Percentiles rank a stretch among this genome's conserved stretches.
Conservation (phyloP, 64 coral and sea anemone species). For the Platygyra sinensis region DNA sequence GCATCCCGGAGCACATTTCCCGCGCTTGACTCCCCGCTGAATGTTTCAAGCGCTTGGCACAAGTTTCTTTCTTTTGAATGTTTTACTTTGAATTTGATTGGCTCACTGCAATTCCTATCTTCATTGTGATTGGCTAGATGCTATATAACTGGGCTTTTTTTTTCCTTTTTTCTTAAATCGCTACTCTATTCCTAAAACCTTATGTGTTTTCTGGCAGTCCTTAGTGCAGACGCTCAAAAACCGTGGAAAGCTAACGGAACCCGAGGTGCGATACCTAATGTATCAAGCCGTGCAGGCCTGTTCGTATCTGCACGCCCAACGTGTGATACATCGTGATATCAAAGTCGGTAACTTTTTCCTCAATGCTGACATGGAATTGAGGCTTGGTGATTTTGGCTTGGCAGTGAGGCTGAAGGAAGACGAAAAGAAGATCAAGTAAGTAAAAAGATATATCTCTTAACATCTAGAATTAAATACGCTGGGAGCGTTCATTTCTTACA, state of each 20-base stretch:
- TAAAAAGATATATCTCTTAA: not conserved
- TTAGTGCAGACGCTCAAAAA: conserved; percentile 91
- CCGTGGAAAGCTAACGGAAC: conserved; percentile 87
- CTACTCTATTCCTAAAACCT: not conserved
- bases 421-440: conserved; percentile 84
- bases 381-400: conserved; percentile 95
- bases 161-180: too few relatives aligned
- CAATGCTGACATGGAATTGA: conserved; percentile 93
- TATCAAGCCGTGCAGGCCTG: conserved; percentile 93
- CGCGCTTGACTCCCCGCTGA: too few relatives aligned
- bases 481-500: too few relatives aligned
- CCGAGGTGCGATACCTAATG: conserved; percentile 97
- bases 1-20: too few relatives aligned
- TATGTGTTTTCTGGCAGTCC: conserved; percentile 51
- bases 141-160: too few relatives aligned
- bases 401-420: conserved; percentile 76
- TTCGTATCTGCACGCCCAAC: conserved; percentile 88
- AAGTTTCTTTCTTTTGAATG: too few relatives aligned
- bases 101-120: too few relatives aligned
- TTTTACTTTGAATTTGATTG: not conserved
- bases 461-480: not conserved
- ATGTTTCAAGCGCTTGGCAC: too few relatives aligned
- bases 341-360: conserved; percentile 99
- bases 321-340: conserved; percentile 96
- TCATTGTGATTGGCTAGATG: too few relatives aligned